A percentile compares a stretch with the other conserved stretches of the same genome.
Conservation (phyloP, 1,140 invertebrate species). For the Venustaconcha ellipsiformis region DNA sequence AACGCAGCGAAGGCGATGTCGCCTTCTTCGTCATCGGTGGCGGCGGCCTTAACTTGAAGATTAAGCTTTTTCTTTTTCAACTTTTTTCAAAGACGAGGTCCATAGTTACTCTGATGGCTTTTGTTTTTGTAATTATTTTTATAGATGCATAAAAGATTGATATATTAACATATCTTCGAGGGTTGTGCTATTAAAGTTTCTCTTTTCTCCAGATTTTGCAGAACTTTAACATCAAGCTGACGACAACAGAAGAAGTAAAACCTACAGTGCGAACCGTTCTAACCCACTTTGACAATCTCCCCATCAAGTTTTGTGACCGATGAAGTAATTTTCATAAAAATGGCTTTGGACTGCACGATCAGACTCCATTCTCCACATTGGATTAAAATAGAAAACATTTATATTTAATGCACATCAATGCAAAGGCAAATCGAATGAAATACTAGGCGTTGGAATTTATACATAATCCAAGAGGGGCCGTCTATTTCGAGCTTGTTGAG, state of each 20-base stretch:
- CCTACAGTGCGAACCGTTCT: conserved; percentile 49
- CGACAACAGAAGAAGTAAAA: conserved; percentile 39
- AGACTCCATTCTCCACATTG: too few relatives aligned
- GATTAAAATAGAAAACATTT: too few relatives aligned
- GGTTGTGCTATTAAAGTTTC: not conserved
- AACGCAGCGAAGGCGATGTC: too few relatives aligned
- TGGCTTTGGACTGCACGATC: too few relatives aligned
- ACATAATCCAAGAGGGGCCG: too few relatives aligned
- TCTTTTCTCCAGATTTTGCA: conserved; percentile 42
- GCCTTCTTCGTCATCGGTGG: too few relatives aligned
- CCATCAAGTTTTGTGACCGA: conserved; percentile 46
- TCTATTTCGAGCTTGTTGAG: too few relatives aligned
- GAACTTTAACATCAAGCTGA: conserved; percentile 36
- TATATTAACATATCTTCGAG: too few relatives aligned
- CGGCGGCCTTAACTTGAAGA: not conserved
- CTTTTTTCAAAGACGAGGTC: not conserved
- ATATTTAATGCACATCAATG: too few relatives aligned
- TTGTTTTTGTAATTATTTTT: not conserved
- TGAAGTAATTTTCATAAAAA: conserved; percentile 11
- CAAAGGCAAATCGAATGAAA: too few relatives aligned
- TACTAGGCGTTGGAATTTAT: too few relatives aligned
- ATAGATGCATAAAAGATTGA: not conserved
- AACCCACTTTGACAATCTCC: conserved; percentile 46
- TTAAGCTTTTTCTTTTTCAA: not conserved
- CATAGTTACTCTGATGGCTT: not conserved